phyloP scores from a whole-genome alignment of 2,113 vertebrate genomes.

The Apodemus speciosus region DNA sequence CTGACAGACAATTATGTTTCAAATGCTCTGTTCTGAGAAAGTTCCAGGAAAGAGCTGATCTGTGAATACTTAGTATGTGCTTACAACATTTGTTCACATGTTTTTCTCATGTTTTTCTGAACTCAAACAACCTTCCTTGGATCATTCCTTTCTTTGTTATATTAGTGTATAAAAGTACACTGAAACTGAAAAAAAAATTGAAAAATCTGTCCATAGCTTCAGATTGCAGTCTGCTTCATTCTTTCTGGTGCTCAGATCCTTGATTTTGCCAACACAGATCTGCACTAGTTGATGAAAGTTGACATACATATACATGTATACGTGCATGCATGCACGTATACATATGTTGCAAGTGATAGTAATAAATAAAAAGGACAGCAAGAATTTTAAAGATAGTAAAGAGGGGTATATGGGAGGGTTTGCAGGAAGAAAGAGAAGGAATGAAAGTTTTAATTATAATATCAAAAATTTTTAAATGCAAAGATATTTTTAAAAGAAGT shows the following conservation, averaged over 20 bases:
- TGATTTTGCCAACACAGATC: not conserved
- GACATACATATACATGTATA: too few species aligned
- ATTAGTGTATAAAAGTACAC: not conserved
- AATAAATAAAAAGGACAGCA: not conserved
- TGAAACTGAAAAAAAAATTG: not conserved
- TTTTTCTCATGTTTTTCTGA: not conserved
- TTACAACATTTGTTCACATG: not conserved
- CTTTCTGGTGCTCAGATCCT: not conserved
- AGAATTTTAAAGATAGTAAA: not conserved
- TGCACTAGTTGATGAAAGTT: too few species aligned
- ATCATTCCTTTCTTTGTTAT: not conserved
- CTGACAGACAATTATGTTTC: not conserved
- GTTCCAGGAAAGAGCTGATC: not conserved
- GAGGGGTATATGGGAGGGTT: not conserved
- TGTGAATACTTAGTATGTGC: not conserved
- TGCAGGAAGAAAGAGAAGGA: not conserved
- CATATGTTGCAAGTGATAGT: not conserved
- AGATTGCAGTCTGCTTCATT: not conserved
- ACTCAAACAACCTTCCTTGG: not conserved
- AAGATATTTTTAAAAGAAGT: not conserved
- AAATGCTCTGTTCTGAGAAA: not conserved
- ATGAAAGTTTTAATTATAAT: not conserved
- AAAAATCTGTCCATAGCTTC: not conserved
- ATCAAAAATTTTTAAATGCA: not conserved
- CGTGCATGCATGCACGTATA: too few species aligned